Evolutionary conservation across 2,797 vertebrate species (phyloP).

Genomic region (Pipistrellus nathusii): DNA sequence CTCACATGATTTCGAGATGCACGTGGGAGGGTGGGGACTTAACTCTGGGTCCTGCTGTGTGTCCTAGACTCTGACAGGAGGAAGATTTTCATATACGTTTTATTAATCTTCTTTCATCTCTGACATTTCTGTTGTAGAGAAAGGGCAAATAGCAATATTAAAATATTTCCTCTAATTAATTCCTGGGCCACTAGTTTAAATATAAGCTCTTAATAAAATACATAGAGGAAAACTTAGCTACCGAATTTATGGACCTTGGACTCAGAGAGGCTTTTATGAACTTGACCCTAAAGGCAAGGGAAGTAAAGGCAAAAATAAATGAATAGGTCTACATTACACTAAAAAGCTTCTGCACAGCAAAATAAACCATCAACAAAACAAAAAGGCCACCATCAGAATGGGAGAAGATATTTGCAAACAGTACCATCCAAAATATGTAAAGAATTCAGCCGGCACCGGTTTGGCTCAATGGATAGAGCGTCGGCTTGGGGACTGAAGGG

Average conservation of each 20-base stretch:
- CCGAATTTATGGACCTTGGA: neutral
- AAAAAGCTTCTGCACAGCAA: neutral
- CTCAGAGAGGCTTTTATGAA: neutral
- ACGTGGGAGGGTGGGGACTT: too few species aligned
- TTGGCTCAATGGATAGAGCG: too few species aligned
- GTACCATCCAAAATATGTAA: neutral
- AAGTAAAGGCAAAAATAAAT: neutral
- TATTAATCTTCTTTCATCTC: too few species aligned
- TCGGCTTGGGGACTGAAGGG: too few species aligned
- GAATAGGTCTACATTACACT: neutral
- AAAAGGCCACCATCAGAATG: neutral
- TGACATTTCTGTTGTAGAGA: too few species aligned
- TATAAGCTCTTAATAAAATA: neutral
- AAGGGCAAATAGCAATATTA: too few species aligned
- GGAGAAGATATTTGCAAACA: neutral
- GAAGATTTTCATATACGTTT: too few species aligned
- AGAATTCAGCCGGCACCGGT: neutral
- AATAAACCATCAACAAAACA: neutral
- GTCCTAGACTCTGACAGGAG: too few species aligned
- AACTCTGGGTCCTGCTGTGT: too few species aligned
- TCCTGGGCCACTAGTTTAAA: neutral
- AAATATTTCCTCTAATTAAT: too few species aligned
- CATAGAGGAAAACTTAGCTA: neutral
- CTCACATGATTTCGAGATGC: too few species aligned
- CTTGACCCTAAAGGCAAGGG: neutral